These are phyloP conservation scores for Crossaster papposus DNA, from an alignment of 53 echinoderm and acorn worm genomes.

Conservation along the genomic window DNA sequence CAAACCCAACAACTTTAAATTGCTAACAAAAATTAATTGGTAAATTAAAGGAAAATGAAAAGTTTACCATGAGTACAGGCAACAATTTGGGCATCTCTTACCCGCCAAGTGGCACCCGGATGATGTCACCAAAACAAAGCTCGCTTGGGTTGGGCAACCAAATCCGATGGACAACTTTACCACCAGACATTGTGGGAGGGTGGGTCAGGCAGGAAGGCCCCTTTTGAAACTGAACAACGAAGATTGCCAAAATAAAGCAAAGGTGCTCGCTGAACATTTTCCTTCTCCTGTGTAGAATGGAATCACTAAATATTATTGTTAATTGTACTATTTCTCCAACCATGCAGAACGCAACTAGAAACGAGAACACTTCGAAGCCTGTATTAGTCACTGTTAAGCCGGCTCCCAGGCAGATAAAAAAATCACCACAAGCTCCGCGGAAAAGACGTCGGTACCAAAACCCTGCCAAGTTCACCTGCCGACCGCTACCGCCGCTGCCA, in stretches of 20 bases:
- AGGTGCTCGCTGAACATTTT: background rate
- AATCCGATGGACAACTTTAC: background rate
- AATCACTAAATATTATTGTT: background rate
- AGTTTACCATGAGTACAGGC: background rate
- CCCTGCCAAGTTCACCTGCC: background rate
- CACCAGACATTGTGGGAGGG: background rate
- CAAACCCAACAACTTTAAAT: too few relatives aligned
- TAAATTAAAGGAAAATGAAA: background rate
- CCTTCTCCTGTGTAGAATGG: background rate
- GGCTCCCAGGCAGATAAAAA: background rate
- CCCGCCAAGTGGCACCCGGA: background rate
- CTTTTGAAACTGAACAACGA: background rate
- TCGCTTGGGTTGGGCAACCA: too few relatives aligned
- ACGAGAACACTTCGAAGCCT: background rate
- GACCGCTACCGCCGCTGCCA: slow-evolving; percentile 2
- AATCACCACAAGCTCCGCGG: background rate
- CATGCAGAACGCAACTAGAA: background rate
- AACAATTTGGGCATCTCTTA: background rate
- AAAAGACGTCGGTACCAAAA: background rate
- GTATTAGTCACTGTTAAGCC: background rate
- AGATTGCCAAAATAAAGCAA: background rate
- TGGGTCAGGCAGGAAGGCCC: background rate
- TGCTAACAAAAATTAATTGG: too few relatives aligned
- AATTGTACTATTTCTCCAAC: background rate
- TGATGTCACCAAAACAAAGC: too few relatives aligned